Evolutionary conservation across 2,797 vertebrate species (phyloP).

Genomic region (Ceryle rudis): DNA sequence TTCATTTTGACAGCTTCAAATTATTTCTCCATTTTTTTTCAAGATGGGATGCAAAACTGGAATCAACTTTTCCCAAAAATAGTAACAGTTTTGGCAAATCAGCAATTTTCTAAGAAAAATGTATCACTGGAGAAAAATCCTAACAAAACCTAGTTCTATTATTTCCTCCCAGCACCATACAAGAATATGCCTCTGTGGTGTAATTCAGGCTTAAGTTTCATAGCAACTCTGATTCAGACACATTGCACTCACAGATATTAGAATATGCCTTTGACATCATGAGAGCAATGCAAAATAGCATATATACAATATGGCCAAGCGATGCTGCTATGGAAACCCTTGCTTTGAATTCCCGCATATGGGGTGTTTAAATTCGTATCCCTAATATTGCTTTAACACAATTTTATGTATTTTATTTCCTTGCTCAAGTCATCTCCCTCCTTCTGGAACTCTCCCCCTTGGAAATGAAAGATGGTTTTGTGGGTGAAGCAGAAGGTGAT

Average conservation of each 20-base stretch:
- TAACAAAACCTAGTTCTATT: constrained; percentile 25
- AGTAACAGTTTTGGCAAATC: constrained; percentile 51
- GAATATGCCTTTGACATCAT: constrained; percentile 66
- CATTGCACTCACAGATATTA: constrained; percentile 61
- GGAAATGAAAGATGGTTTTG: not conserved
- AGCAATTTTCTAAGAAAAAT: constrained; percentile 60
- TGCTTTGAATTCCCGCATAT: not conserved
- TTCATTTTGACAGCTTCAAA: constrained; percentile 4
- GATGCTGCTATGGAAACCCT: constrained; percentile 67
- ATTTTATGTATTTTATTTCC: not conserved
- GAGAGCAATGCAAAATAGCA: constrained; percentile 55
- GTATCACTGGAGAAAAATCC: constrained; percentile 55
- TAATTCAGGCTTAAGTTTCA: constrained; percentile 59
- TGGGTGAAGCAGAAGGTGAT: not conserved
- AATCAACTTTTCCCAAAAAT: constrained; percentile 31
- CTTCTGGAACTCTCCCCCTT: not conserved
- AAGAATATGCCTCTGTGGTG: constrained; percentile 43
- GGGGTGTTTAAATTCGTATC: not conserved
- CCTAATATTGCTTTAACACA: constrained; percentile 1
- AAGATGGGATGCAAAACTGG: not conserved
- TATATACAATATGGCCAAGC: constrained; percentile 57
- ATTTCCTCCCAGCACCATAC: constrained; percentile 21
- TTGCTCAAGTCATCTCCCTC: not conserved
- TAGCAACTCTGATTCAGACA: constrained; percentile 61
- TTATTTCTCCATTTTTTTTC: not conserved